Base-by-base conservation (phyloP, 2,888 invertebrate genomes). In the Yponomeuta cagnagella region DNA sequence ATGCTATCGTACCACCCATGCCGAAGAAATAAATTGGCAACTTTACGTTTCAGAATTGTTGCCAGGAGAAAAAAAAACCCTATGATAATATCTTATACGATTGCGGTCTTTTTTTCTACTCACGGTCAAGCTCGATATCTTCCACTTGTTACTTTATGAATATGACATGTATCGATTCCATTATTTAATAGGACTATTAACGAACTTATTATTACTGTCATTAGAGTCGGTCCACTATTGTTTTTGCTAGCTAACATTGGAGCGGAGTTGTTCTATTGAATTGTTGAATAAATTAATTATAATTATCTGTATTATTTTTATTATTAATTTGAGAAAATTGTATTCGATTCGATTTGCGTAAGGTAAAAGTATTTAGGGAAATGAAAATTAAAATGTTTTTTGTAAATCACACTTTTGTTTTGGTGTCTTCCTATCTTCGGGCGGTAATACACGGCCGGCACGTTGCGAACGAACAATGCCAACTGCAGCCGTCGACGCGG, bases 321-420 rank as follows among this genome's bases (percentile, higher is more conserved):
- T 69, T 71, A 71, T 72, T 70, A 65, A 71, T 71, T 69, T 71
- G 70, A 65, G 37, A 70, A 43, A 72, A 71, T 64, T 74, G 71
- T 72, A 73, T 73, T 73, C 72, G 64, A 73, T 72, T 71, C 69
- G 23, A 70, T 67, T 69, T 71, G 48, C 69, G 33, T 73, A 73
- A 72, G 70, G 69, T 72, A 72, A 23, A 23, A 72, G 68, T n/a
- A 58, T 30, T 10, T 70, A 70, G 52, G 0, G 70, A n/a, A 37
- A 70, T 48, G 70, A 23, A 70, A 43, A 52, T 67, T 33, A 68
- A 68, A 52, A 52, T 52, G 23, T 68, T 33, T 68, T 68, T 43
- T 68, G 23, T 68, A 52, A 58, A 58, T 15, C 8, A 15, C 3
- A 8, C 1, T 8, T 43, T 1, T 43, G 43, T 5, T 43, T 43